Percentiles rank a stretch among this genome's conserved stretches.
phyloP scores from a whole-genome alignment of 2,113 vertebrate genomes.

The Jacana jacana region DNA sequence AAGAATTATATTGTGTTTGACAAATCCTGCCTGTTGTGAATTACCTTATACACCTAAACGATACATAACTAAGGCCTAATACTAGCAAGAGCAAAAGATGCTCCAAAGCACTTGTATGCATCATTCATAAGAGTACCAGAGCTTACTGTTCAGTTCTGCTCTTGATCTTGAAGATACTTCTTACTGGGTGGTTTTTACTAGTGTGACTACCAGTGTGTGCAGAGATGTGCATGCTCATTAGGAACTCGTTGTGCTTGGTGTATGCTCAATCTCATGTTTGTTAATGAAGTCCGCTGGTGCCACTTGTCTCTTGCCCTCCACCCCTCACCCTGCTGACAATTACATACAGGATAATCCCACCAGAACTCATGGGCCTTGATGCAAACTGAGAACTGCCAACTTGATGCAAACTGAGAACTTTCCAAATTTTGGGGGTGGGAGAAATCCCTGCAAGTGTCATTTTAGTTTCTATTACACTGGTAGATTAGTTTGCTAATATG shows the following conservation, averaged over 20 bases:
- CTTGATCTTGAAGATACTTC: not conserved
- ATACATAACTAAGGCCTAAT: not conserved
- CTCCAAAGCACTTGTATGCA: not conserved
- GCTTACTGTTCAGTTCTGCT: not conserved
- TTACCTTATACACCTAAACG: not conserved
- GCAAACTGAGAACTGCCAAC: not conserved
- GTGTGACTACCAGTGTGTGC: not conserved
- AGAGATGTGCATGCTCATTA: not conserved
- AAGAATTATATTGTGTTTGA: not conserved
- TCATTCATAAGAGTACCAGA: not conserved
- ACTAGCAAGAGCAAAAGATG: not conserved
- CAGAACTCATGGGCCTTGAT: not conserved
- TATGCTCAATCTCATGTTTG: fast-evolving
- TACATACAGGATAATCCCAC: not conserved
- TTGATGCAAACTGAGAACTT: not conserved
- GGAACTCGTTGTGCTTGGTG: not conserved
- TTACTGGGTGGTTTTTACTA: not conserved
- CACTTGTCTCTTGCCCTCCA: not conserved
- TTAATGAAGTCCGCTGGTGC: not conserved
- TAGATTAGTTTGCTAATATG: not conserved
- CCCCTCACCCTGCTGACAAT: not conserved
- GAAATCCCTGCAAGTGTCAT: not conserved
- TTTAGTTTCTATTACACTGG: not conserved
- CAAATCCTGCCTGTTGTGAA: not conserved
- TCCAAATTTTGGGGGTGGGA: not conserved